These are phyloP conservation scores for Caerostris darwini DNA, from an alignment of 1,140 invertebrate genomes.

Conservation along the genomic window DNA sequence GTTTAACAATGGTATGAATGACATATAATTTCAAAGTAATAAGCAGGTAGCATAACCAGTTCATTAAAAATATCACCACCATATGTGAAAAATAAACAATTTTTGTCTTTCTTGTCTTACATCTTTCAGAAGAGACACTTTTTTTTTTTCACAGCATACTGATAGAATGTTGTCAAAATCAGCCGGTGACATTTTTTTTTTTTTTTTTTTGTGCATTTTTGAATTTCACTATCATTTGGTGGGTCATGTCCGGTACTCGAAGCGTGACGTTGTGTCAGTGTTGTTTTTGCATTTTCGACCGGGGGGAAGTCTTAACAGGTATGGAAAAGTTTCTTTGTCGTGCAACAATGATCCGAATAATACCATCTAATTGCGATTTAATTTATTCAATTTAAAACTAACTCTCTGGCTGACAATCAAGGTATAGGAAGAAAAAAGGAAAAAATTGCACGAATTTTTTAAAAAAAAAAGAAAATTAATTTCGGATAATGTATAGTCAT, in stretches of 20 bases:
- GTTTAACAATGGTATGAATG: neutral
- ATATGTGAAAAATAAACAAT: neutral
- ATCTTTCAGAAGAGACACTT: neutral
- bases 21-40: neutral
- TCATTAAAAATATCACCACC: neutral
- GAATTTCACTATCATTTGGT: conserved; percentile 24
- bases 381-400: conserved; percentile 58
- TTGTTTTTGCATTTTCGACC: neutral
- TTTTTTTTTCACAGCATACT: neutral
- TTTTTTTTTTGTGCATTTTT: neutral
- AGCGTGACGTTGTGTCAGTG: conserved; percentile 15
- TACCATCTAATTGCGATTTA: conserved; percentile 25
- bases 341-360: conserved; percentile 53
- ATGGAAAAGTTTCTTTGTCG: neutral
- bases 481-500: neutral
- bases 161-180: neutral
- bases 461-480: neutral
- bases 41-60: neutral
- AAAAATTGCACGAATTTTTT: neutral
- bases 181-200: conserved; percentile 1
- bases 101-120: neutral
- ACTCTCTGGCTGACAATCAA: neutral
- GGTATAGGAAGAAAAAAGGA: neutral
- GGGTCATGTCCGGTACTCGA: neutral
- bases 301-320: neutral